Evolutionary conservation across 2,888 invertebrate species (phyloP), one percentile per base, ranked within the genome.

Genomic region (Zaprionus lineosus): DNA sequence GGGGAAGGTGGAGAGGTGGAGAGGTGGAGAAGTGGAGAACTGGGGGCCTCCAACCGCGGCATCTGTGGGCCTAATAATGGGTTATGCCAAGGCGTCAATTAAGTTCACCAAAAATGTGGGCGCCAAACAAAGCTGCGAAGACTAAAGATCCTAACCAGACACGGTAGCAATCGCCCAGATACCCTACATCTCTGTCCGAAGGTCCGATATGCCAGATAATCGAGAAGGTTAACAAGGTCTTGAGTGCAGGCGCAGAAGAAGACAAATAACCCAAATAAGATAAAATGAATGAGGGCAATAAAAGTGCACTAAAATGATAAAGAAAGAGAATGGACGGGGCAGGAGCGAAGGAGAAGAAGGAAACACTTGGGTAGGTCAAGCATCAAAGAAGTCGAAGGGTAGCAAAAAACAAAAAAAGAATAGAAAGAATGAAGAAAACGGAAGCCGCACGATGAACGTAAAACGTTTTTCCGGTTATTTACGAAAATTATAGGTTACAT

Each of bases 401-500:
- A 40, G 52, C 6, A 33, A 14, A 4, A 9, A 5, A 28, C 3
- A 5, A 36, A 2, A 3, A n/a, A 31, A 31, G 12, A 12, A 29
- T 14, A 5, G n/a, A n/a, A n/a, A n/a, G n/a, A n/a, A n/a, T n/a
- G n/a, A n/a, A n/a, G n/a, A n/a, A n/a, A 55, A 47, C 70, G 74
- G 74, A 70, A 62, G 74, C 51, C 26, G 34, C 71, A 26, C 29
- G 48, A 40, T 18, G 52, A 72, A 58, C 48, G 37, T 56, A 64
- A 77, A 83, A 64, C 67, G 64, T 62, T 78, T 74, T 78, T 85
- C 85, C 84, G 84, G 67, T 71, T 79, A 52, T 36, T 75, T 74
- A 64, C 52, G 40, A 71, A 85, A 78, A 85, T 78, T 67, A 83
- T 83, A 56, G 84, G 81, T 67, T 75, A 55, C 51, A 51, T 56